Percentiles rank a stretch among this genome's conserved stretches.
phyloP scores from a whole-genome alignment of 2,113 vertebrate species.

The Nyctereutes procyonoides region DNA sequence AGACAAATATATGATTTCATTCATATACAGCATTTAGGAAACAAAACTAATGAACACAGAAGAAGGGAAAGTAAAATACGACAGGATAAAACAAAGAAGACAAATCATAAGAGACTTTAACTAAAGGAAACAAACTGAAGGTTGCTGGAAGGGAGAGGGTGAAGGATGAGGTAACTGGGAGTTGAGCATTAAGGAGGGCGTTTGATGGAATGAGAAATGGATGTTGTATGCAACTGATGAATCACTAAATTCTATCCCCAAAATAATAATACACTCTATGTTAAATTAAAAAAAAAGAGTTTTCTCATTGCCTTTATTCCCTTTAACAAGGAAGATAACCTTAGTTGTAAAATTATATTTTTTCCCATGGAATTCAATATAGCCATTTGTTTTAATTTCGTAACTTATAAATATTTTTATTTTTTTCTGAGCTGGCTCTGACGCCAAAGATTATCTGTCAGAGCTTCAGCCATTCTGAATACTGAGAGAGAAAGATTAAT shows the following conservation, averaged over 20 bases:
- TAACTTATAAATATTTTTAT: not conserved
- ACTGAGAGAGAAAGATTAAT: not conserved
- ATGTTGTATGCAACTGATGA: not conserved
- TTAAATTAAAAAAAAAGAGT: conserved; percentile 7
- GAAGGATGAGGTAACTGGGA: not conserved
- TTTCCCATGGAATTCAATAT: not conserved
- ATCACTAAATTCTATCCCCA: not conserved
- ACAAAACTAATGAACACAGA: not conserved
- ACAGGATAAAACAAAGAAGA: not conserved
- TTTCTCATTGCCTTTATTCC: conserved; percentile 11
- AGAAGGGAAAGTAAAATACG: not conserved
- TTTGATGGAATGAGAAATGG: not conserved
- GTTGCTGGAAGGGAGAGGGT: not conserved
- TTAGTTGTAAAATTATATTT: not conserved
- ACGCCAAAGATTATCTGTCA: not conserved
- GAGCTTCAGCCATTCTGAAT: not conserved
- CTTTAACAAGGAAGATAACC: not conserved
- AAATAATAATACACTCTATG: not conserved
- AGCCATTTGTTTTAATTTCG: not conserved
- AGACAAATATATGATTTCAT: too few relatives aligned
- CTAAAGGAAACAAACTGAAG: not conserved
- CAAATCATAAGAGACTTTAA: not conserved
- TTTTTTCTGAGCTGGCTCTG: not conserved
- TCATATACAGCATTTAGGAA: not conserved
- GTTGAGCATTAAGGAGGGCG: not conserved